Percentiles rank a stretch among this genome's conserved stretches.
These are phyloP conservation scores for Coregonus suidteri DNA, from an alignment of 2,797 vertebrate genomes.

Conservation along the genomic window DNA sequence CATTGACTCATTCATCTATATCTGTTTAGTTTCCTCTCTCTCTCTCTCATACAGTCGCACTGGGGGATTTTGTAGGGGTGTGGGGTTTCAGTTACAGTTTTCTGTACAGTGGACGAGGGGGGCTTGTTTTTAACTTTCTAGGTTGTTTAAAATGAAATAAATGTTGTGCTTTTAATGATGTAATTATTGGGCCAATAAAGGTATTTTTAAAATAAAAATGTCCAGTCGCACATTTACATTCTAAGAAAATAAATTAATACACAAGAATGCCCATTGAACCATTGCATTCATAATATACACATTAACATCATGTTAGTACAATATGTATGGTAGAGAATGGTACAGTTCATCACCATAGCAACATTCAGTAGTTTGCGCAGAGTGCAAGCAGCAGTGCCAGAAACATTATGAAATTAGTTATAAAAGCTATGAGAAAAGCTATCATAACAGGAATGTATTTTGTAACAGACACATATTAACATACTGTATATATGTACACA, in stretches of 20 bases:
- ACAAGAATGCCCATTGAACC: background rate
- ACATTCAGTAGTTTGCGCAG: conserved; percentile 17
- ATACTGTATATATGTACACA: background rate
- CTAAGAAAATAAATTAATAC: conserved; percentile 10
- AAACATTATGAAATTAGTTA: background rate
- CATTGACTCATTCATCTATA: background rate
- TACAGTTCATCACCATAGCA: conserved; percentile 23
- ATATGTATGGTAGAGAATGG: conserved; percentile 1
- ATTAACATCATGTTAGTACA: background rate
- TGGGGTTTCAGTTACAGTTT: too few species aligned
- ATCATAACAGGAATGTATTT: background rate
- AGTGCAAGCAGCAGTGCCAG: conserved; percentile 36
- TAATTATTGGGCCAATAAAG: too few species aligned
- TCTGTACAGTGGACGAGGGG: too few species aligned
- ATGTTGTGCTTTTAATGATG: too few species aligned
- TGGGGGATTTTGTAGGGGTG: too few species aligned
- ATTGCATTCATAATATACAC: conserved; percentile 2
- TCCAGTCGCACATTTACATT: background rate
- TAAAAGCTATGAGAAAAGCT: background rate
- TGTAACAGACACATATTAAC: background rate
- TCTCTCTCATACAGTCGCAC: too few species aligned
- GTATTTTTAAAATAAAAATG: too few species aligned
- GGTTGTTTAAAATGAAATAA: too few species aligned
- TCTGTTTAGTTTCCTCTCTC: background rate
- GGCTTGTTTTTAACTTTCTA: too few species aligned